A percentile compares a stretch with the other conserved stretches of the same genome.
phyloP scores from a whole-genome alignment of 2,797 vertebrate species.

The Coccyzus lansbergi region DNA sequence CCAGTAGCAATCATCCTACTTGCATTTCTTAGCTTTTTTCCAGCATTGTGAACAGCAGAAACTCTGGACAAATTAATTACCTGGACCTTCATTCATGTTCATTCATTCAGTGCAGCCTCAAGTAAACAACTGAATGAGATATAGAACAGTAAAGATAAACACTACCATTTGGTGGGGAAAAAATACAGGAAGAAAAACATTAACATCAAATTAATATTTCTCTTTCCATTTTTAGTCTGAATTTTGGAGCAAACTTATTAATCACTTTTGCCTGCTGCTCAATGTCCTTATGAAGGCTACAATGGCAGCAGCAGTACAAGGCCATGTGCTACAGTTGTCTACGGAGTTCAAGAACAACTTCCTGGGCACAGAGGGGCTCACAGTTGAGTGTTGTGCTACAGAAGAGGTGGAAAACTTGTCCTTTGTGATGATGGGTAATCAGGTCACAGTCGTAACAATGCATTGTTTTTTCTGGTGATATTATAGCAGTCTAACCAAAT shows the following conservation, averaged over 20 bases:
- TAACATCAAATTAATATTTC: not conserved
- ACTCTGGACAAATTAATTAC: not conserved
- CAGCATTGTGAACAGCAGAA: not conserved
- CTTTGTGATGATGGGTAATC: not conserved
- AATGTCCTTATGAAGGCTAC: not conserved
- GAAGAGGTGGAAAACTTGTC: not conserved
- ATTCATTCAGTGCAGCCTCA: not conserved
- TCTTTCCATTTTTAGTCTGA: not conserved
- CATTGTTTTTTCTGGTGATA: not conserved
- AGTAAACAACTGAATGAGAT: not conserved
- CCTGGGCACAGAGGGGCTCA: not conserved
- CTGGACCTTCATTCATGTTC: not conserved
- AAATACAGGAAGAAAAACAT: not conserved
- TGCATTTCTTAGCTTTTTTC: not conserved
- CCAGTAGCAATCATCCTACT: not conserved
- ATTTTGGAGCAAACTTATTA: not conserved
- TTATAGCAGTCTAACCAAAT: not conserved
- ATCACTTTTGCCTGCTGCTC: rapidly evolving
- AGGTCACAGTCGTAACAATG: not conserved
- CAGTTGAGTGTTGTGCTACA: not conserved
- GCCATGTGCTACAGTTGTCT: not conserved
- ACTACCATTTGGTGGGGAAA: not conserved
- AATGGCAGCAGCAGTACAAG: not conserved
- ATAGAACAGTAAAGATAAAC: not conserved
- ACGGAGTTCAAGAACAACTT: not conserved